phyloP scores from a whole-genome alignment of 1,140 invertebrate species.

The Lycorma delicatula region DNA sequence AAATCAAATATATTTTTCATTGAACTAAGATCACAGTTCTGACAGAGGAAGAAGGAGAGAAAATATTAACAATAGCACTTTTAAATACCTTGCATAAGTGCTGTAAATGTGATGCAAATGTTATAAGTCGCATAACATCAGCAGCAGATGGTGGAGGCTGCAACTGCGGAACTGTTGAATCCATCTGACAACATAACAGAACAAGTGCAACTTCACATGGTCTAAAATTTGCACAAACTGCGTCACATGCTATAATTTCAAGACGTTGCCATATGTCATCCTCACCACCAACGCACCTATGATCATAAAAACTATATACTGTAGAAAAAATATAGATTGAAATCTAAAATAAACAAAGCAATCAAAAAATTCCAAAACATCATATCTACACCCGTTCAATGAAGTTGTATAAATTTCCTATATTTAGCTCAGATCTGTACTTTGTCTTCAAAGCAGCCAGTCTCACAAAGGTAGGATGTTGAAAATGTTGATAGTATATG shows the following conservation, averaged over 20 bases:
- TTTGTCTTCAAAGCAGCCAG: no score
- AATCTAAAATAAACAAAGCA: background rate
- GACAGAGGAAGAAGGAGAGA: no score
- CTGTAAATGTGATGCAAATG: conserved; percentile 46
- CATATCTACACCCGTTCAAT: background rate
- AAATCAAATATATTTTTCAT: no score
- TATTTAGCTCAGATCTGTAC: background rate
- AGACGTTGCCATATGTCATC: conserved; percentile 54
- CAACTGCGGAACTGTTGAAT: conserved; percentile 36
- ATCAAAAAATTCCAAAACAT: background rate
- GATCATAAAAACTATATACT: background rate
- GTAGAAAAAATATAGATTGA: no score
- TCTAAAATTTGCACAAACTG: conserved; percentile 53
- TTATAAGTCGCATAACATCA: conserved; percentile 39
- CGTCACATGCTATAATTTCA: conserved; percentile 62
- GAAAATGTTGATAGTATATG: no score
- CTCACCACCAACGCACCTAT: conserved; percentile 17
- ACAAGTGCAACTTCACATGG: conserved; percentile 60
- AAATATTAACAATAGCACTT: no score
- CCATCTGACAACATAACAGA: conserved; percentile 54
- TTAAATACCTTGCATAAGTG: conserved; percentile 49
- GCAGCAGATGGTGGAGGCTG: conserved; percentile 31
- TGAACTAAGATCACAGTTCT: no score
- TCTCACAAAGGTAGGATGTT: no score
- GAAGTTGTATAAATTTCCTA: background rate